phyloP scores from a whole-genome alignment of 35 echinoderm and acorn worm genomes.

The Nesometra sesokonis region DNA sequence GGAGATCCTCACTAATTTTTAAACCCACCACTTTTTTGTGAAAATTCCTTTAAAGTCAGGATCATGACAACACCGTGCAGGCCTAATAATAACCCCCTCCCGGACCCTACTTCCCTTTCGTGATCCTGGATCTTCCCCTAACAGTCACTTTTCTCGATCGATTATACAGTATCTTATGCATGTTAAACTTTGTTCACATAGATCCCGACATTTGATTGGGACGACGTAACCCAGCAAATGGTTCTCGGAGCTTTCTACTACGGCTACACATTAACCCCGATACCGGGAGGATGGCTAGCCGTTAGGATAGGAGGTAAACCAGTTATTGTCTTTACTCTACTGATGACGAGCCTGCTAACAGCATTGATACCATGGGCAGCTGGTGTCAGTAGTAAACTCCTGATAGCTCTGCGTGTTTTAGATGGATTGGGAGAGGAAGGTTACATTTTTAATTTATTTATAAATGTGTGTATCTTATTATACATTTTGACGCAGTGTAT shows the following conservation, averaged over 20 bases:
- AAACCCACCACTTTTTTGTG: no score
- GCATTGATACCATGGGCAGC: slow-evolving; percentile 59
- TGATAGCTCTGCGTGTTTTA: slow-evolving; percentile 54
- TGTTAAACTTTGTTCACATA: neutral
- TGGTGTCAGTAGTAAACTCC: slow-evolving; percentile 16
- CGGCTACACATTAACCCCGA: slow-evolving; percentile 76
- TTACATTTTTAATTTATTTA: no score
- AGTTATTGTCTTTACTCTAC: slow-evolving; percentile 44
- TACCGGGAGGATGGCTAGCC: slow-evolving; percentile 71
- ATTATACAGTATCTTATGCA: no score
- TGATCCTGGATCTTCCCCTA: no score
- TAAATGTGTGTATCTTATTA: no score
- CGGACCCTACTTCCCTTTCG: no score
- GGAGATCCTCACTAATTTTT: no score
- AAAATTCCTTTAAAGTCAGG: no score
- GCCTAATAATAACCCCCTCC: no score
- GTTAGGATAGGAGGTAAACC: slow-evolving; percentile 60
- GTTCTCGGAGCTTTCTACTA: slow-evolving; percentile 81
- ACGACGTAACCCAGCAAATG: slow-evolving; percentile 48
- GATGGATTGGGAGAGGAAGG: slow-evolving; percentile 86
- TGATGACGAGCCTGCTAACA: slow-evolving; percentile 56
- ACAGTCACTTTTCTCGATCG: no score
- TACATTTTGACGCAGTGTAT: no score
- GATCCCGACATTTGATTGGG: slow-evolving; percentile 43
- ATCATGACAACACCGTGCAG: no score